Evolutionary conservation across 2,113 vertebrate genomes (phyloP), one percentile per base, ranked within the genome.

Genomic region (Chlorodrepanis virens): DNA sequence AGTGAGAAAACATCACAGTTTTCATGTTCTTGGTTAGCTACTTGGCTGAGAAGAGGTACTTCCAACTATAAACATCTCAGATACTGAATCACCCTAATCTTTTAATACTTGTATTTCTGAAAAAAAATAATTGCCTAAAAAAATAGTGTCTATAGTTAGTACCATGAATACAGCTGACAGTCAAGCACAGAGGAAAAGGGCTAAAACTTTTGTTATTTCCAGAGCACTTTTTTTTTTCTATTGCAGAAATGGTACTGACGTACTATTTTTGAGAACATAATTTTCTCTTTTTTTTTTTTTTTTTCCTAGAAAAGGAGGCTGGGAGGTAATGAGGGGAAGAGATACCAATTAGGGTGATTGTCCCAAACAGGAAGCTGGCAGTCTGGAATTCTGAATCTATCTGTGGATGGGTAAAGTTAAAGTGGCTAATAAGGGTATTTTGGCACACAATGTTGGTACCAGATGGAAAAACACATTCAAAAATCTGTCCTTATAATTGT

Each of bases 261-360:
- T 17, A 25, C 19, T 44, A 4, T 6, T 84, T 90, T 40, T 63
- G 27, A 68, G 22, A 29, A 86, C 10, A 17, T 39, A 24, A 44
- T 72, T 71, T 90, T 64, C 15, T 54, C 5, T 0, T 45, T 2
- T 54, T 61, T 37, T 37, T 37, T 69, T 54, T 87, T 81, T 37
- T 69, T 56, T 87, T 81, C 33, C 11, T 22, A 37, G 37, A 28
- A 81, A 45, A 56, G 23, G 68, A 39, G 21, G 21, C 4, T 9
- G 3, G 3, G 1, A 8, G 12, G 14, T 33, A 4, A 10, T 24
- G 8, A 19, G 6, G 20, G 4, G 4, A 52, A 10, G 29, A 59
- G 8, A 25, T 11, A 9, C 42, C 56, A 60, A 0, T 5, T 57
- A 31, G 22, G 6, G 25, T 44, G 27, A 31, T 12, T 42, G 37